These are phyloP conservation scores for Heliconius sara DNA, from an alignment of 2,888 invertebrate genomes.

Conservation along the genomic window DNA sequence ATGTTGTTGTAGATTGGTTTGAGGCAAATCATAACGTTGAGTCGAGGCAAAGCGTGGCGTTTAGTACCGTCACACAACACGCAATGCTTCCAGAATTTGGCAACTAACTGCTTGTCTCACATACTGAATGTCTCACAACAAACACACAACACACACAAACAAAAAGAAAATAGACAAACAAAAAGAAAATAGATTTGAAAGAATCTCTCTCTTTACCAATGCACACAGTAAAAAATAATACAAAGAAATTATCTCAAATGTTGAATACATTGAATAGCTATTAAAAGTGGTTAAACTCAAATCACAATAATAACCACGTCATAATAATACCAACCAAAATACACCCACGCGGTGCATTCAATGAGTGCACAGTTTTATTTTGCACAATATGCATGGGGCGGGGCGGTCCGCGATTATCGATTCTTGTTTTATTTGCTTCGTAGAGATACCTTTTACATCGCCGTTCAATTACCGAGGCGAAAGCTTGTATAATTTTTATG, in stretches of 20 bases:
- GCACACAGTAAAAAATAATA: not conserved
- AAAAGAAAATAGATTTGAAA: too few species aligned
- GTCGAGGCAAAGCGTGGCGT: too few species aligned
- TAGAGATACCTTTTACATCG: conserved; percentile 84
- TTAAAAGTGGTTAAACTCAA: conserved; percentile 4
- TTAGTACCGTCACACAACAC: not conserved
- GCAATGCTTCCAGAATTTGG: too few species aligned
- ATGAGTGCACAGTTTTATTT: conserved; percentile 71
- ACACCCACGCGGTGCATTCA: conserved; percentile 58
- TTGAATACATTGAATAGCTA: not conserved
- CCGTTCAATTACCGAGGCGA: conserved; percentile 82
- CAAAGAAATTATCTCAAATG: not conserved
- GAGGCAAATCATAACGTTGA: too few species aligned
- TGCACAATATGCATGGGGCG: conserved; percentile 73
- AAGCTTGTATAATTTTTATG: conserved; percentile 57
- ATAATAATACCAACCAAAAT: conserved; percentile 44
- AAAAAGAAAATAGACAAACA: too few species aligned
- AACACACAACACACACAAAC: too few species aligned
- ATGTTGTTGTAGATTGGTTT: too few species aligned
- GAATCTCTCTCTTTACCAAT: too few species aligned
- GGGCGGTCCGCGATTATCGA: conserved; percentile 78
- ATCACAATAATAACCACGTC: conserved; percentile 31
- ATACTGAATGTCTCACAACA: too few species aligned
- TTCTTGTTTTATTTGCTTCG: conserved; percentile 77
- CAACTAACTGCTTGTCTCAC: too few species aligned